Conservation (phyloP, 1,140 invertebrate species). For the Trichomalopsis sarcophagae region DNA sequence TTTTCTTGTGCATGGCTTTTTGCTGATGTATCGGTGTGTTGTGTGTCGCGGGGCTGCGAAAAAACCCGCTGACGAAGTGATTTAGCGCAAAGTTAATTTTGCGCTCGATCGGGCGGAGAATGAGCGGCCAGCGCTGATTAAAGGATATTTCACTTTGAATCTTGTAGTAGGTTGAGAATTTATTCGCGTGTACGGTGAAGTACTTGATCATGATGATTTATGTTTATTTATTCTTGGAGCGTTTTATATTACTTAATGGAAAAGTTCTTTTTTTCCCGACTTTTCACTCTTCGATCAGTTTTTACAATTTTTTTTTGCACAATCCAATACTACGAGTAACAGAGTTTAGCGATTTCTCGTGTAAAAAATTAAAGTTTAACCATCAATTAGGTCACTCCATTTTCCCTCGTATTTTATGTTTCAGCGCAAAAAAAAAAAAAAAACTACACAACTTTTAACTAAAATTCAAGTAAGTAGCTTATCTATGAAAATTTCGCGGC, state of each 20-base stretch:
- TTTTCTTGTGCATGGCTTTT: neutral
- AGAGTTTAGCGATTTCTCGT: neutral
- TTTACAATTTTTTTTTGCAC: neutral
- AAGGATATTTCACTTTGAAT: no score
- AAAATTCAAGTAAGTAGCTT: constrained; percentile 12
- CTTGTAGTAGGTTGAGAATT: no score
- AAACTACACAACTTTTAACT: constrained; percentile 1
- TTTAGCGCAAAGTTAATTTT: constrained; percentile 23
- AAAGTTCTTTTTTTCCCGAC: neutral
- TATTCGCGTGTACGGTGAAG: no score
- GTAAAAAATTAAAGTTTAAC: neutral
- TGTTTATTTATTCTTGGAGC: neutral
- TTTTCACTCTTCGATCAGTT: neutral
- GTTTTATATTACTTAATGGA: no score
- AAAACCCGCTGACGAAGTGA: neutral
- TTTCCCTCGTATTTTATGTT: neutral
- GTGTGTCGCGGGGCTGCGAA: neutral
- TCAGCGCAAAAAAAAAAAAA: neutral
- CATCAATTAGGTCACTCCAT: neutral
- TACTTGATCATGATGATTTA: neutral
- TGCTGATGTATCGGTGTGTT: neutral
- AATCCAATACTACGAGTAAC: neutral
- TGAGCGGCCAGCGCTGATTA: neutral
- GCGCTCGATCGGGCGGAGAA: neutral
- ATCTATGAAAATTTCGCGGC: neutral